Evolutionary conservation across 2,888 invertebrate species (phyloP), one percentile per base, ranked within the genome.

Genomic region (Flabesymbios commensalis): DNA sequence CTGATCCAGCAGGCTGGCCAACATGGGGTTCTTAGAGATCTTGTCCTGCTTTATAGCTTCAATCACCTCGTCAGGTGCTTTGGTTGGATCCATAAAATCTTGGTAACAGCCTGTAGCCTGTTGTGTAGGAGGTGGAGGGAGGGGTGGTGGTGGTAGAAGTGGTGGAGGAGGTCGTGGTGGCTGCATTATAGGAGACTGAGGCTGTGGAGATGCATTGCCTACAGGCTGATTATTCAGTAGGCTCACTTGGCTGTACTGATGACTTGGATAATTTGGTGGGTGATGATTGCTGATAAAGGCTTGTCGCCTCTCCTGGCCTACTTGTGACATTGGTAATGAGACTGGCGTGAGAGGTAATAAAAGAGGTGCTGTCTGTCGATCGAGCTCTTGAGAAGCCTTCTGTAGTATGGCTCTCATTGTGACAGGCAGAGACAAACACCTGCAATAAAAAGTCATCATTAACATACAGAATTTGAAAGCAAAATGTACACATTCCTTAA

Each of bases 351-450:
- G 36, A 7, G 39, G n/a, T 2, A 51, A 24, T 28, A 58, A 41
- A 5, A 59, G 36, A 31, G 57, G 36, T 17, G 60, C 52, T 2
- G 57, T 36, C n/a, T 52, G 60, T 7, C 29, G 31, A 19, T 33
- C 28, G 3, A 64, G n/a, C n/a, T 43, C 55, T 1, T 65, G 71
- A 19, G 68, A 68, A n/a, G 75, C 78, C 71, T 80, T 80, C 48
- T 90, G 90, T n/a, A 95, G 88, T 1, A 96, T 86, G 1, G 93
- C 88, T 65, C 95, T 87, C 84, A 95, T 88, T 4, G 93, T 93
- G 56, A 95, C 88, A 1, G 96, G 95, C 80, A 96, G 92, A n/a
- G 94, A 95, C 74, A 93, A 88, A 73, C 90, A 92, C 77, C 86
- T 86, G 75, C 22, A 78, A 43, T 28, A 55, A 19, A 36, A 7